Evolutionary conservation across 2,888 invertebrate genomes (phyloP), one percentile per base, ranked within the genome.

Genomic region (Seira sanloemensis): DNA sequence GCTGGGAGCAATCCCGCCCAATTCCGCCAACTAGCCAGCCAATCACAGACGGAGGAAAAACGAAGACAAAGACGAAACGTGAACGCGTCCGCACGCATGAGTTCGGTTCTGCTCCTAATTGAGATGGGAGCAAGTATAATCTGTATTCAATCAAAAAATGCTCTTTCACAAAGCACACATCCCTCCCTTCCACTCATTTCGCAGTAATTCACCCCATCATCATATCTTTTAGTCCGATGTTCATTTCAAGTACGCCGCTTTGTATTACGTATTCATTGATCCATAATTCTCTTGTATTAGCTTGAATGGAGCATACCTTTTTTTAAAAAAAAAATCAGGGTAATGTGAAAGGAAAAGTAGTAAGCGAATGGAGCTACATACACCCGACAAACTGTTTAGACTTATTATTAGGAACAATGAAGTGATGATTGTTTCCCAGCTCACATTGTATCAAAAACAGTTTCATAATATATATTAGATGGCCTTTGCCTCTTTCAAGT

Each of bases 221-320:
- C n/a, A 37, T 37, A 12, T 5, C 37, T 37, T 37, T 37, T 50
- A 54, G 46, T 77, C 54, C 21, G 82, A 73, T 83, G 72, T 83
- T 65, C 82, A 77, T 46, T 83, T 83, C 77, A 83, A 83, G 82
- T 77, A 67, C 26, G 16, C 54, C 24, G 25, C 76, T 69, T 81
- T 74, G 26, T 58, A 7, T 37, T 81, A 2, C 46, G 27, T 18
- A 54, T 9, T 58, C 21, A 73, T 68, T 54, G 54, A 54, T 18
- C 66, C 46, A 65, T 78, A 9, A 69, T 69, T 67, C 62, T 27
- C n/a, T n/a, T n/a, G n/a, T n/a, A n/a, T n/a, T n/a, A n/a, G n/a
- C n/a, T n/a, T n/a, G n/a, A n/a, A 37, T 37, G 37, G 12, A 9
- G 37, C 37, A 9, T 37, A 9, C 12, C 12, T 37, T 9, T 37